Conservation (phyloP, 2,797 vertebrate genomes). For the Phoeniculus purpureus region DNA sequence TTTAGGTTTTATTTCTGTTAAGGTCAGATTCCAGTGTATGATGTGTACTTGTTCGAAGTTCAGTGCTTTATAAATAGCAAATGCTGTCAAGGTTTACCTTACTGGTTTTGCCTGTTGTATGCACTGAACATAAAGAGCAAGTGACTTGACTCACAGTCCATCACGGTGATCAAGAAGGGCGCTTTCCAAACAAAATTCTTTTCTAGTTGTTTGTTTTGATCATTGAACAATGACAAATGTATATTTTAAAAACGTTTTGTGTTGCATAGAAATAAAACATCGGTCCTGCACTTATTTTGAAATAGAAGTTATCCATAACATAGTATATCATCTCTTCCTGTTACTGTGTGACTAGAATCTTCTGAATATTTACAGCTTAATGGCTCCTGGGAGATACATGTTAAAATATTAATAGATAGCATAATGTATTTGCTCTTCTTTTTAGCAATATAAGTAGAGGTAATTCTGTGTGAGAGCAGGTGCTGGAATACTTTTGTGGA, state of each 20-base stretch:
- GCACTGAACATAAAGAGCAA: neutral
- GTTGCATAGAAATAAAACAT: neutral
- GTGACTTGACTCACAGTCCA: neutral
- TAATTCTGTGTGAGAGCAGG: constrained; percentile 31
- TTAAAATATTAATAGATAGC: constrained; percentile 25
- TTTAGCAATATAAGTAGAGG: constrained; percentile 17
- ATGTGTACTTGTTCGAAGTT: constrained; percentile 43
- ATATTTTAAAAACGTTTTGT: neutral
- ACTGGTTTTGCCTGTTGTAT: neutral
- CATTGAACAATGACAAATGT: neutral
- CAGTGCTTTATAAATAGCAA: constrained; percentile 52
- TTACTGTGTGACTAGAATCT: constrained; percentile 10
- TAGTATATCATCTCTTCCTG: neutral
- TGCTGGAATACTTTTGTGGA: constrained; percentile 37
- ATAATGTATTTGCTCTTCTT: constrained; percentile 28
- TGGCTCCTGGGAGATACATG: neutral
- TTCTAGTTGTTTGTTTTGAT: neutral
- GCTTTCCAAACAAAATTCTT: neutral
- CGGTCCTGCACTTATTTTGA: neutral
- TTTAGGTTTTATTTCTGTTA: constrained; percentile 59
- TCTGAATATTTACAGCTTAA: constrained; percentile 16
- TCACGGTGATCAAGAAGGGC: neutral
- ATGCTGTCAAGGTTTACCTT: constrained; percentile 47
- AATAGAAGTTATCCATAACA: neutral
- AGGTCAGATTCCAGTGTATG: constrained; percentile 58